These are phyloP conservation scores for Megaceryle maxima DNA, from an alignment of 2,113 vertebrate species.

Conservation along the genomic window DNA sequence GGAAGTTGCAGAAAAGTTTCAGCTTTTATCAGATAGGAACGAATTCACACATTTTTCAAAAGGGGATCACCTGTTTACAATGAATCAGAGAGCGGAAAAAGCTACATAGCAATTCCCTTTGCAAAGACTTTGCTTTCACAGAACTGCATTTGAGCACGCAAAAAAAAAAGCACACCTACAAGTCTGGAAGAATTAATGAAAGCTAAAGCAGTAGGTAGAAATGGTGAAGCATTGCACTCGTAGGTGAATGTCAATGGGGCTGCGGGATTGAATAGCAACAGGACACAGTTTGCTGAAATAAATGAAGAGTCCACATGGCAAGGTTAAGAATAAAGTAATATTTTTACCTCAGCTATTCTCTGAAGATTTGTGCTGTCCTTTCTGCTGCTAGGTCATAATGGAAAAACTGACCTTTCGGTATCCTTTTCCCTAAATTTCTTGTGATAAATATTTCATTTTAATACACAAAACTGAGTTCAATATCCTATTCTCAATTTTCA, in stretches of 20 bases:
- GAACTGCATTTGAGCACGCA: not conserved
- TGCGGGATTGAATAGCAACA: not conserved
- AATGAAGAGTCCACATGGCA: not conserved
- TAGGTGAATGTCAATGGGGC: not conserved
- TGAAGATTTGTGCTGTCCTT: slow-evolving; percentile 18
- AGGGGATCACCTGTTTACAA: not conserved
- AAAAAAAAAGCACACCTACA: not conserved
- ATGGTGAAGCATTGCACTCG: not conserved
- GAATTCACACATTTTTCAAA: not conserved
- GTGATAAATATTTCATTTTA: slow-evolving; percentile 49
- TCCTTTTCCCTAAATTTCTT: not conserved
- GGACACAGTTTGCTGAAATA: not conserved
- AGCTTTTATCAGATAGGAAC: not conserved
- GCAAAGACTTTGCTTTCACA: not conserved
- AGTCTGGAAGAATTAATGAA: not conserved
- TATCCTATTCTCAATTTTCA: not conserved
- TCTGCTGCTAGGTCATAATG: slow-evolving; percentile 12
- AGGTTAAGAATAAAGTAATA: not conserved
- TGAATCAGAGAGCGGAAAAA: not conserved
- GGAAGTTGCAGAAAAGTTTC: not conserved
- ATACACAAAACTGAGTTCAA: not conserved
- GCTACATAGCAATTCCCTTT: not conserved
- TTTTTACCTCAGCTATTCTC: slow-evolving; percentile 13
- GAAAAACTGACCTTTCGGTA: slow-evolving; percentile 47
- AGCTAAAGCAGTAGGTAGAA: not conserved